Conservation (phyloP, 2,797 vertebrate species). For the Spinibarbus caldwelli region DNA sequence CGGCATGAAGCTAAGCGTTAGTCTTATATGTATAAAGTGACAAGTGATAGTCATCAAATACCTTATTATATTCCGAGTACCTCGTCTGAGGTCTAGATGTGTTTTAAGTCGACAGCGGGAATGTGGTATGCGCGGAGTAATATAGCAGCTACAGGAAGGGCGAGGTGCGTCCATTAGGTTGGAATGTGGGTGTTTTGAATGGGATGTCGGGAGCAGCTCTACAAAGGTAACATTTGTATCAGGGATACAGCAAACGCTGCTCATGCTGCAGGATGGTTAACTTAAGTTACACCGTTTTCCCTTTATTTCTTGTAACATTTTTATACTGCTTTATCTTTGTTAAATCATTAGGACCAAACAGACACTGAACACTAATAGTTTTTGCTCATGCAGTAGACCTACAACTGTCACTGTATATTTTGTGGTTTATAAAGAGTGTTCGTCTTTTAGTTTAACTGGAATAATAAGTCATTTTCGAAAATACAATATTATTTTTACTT, state of each 20-base stretch:
- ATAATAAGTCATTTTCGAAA: too few relatives aligned
- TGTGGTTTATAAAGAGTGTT: background rate
- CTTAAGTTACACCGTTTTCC: background rate
- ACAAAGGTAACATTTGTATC: conserved; percentile 54
- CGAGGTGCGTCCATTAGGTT: conserved; percentile 71
- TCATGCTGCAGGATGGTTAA: conserved; percentile 2
- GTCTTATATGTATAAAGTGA: background rate
- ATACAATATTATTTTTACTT: background rate
- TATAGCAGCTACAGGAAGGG: conserved; percentile 55
- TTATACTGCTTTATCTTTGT: background rate
- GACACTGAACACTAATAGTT: background rate
- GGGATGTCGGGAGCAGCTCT: conserved; percentile 56
- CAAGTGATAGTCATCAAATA: background rate
- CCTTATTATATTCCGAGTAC: background rate
- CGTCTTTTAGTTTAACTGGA: background rate
- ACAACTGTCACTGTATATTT: background rate
- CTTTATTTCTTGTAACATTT: background rate
- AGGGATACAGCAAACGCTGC: conserved; percentile 37
- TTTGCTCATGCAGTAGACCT: conserved; percentile 10
- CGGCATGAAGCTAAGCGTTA: background rate
- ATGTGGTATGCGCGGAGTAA: conserved; percentile 60
- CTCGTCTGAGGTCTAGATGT: background rate
- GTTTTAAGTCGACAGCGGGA: conserved; percentile 23
- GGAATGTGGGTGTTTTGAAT: conserved; percentile 69
- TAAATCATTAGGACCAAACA: background rate